Conservation (phyloP, 2,888 invertebrate genomes). For the Apotomis betuletana region DNA sequence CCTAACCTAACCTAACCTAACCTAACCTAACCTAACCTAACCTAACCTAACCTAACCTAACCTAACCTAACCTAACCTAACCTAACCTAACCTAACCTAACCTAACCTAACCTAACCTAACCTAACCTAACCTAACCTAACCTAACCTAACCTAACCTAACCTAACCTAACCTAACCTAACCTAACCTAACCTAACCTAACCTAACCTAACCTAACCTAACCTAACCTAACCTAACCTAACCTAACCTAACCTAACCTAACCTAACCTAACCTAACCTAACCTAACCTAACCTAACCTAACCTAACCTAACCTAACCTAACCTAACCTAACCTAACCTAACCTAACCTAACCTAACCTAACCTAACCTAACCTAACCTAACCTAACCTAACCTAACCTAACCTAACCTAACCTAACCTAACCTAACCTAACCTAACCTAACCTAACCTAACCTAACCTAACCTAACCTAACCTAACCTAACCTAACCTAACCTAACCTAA, state of each 20-base stretch:
- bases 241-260: constrained; percentile 42
- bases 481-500: constrained; percentile 18
- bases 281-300: constrained; percentile 43
- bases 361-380: constrained; percentile 43
- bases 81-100: constrained; percentile 45
- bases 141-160: constrained; percentile 46
- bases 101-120: constrained; percentile 46
- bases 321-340: constrained; percentile 44
- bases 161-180: constrained; percentile 44
- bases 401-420: constrained; percentile 4
- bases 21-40: constrained; percentile 40
- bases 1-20: constrained; percentile 38
- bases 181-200: constrained; percentile 42
- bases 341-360: constrained; percentile 45
- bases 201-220: constrained; percentile 41
- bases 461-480: constrained; percentile 14
- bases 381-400: constrained; percentile 5
- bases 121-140: constrained; percentile 46
- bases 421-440: constrained; percentile 28
- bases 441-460: constrained; percentile 41
- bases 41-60: constrained; percentile 37
- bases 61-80: constrained; percentile 41
- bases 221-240: constrained; percentile 41
- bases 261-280: constrained; percentile 41
- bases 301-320: constrained; percentile 43